A percentile compares a stretch with the other conserved stretches of the same genome.
These are phyloP conservation scores for Babylonia areolata DNA, from an alignment of 1,140 invertebrate genomes.

Conservation along the genomic window DNA sequence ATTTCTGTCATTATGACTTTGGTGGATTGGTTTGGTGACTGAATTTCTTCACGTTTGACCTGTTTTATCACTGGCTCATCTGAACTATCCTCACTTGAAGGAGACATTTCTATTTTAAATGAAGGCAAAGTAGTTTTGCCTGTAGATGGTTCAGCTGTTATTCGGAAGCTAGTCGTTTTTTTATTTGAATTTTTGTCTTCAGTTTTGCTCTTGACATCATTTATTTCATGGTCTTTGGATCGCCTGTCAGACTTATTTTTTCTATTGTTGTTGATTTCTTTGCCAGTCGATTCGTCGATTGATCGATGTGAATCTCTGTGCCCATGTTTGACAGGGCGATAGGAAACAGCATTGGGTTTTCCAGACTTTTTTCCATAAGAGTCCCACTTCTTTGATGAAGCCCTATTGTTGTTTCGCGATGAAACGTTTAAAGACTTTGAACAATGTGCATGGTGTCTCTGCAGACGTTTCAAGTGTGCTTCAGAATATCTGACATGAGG, in stretches of 20 bases:
- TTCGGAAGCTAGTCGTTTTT: neutral
- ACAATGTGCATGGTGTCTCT: too few species aligned
- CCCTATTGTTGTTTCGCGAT: too few species aligned
- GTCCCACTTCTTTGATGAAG: too few species aligned
- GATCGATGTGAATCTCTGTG: neutral
- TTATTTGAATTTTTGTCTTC: neutral
- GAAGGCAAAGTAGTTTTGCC: neutral
- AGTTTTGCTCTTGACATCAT: neutral
- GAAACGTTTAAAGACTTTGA: too few species aligned
- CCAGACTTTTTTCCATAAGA: too few species aligned
- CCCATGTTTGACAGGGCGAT: neutral
- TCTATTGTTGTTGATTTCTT: neutral
- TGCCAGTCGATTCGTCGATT: neutral
- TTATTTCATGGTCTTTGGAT: neutral
- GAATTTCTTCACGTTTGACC: neutral
- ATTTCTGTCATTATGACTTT: neutral
- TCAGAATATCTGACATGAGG: neutral
- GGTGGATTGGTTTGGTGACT: neutral
- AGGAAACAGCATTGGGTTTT: neutral
- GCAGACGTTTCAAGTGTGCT: too few species aligned
- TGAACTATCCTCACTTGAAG: neutral
- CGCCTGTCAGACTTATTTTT: neutral
- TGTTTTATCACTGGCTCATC: neutral
- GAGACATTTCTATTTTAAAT: slow-evolving; percentile 3
- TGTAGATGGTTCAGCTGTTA: neutral